Evolutionary conservation across 2,113 vertebrate species (phyloP).

Genomic region (Neodon shergylaensis): DNA sequence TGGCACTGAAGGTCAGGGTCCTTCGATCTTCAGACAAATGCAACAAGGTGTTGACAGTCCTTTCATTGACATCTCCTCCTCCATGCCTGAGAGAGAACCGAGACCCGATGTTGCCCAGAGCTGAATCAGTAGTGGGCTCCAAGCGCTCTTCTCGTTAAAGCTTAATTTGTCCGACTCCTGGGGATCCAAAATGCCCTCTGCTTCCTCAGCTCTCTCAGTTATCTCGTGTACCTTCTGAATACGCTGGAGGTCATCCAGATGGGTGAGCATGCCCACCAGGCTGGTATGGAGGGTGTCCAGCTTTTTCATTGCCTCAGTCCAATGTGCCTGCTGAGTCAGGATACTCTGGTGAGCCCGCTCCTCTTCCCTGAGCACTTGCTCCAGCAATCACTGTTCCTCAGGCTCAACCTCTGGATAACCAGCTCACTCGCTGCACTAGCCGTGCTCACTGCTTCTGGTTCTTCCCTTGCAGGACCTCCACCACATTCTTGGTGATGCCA

Average conservation of each 20-base stretch:
- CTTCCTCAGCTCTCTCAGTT: constrained; percentile 89
- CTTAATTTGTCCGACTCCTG: constrained; percentile 93
- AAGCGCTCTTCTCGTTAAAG: constrained; percentile 88
- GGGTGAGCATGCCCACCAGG: constrained; percentile 93
- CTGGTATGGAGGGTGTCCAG: constrained; percentile 88
- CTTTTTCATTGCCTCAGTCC: constrained; percentile 89
- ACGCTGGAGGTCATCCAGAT: constrained; percentile 87
- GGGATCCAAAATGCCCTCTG: constrained; percentile 93
- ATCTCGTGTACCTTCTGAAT: too few species aligned
- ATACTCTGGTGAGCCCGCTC: constrained; percentile 94
- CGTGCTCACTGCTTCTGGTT: constrained; percentile 87
- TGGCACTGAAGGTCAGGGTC: constrained; percentile 90
- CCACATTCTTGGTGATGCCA: constrained; percentile 89
- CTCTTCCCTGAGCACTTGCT: constrained; percentile 92
- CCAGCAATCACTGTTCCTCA: constrained; percentile 93
- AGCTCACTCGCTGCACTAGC: constrained; percentile 89
- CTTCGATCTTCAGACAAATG: constrained; percentile 88
- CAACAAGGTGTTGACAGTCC: constrained; percentile 90
- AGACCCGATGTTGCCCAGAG: constrained; percentile 92
- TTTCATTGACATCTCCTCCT: constrained; percentile 88
- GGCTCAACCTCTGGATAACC: constrained; percentile 89
- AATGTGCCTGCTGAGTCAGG: constrained; percentile 93
- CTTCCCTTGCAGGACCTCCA: constrained; percentile 89
- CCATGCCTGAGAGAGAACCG: constrained; percentile 84
- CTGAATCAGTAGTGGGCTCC: constrained; percentile 91